phyloP scores from a whole-genome alignment of 2,797 vertebrate species.

The Kryptopterus vitreolus region DNA sequence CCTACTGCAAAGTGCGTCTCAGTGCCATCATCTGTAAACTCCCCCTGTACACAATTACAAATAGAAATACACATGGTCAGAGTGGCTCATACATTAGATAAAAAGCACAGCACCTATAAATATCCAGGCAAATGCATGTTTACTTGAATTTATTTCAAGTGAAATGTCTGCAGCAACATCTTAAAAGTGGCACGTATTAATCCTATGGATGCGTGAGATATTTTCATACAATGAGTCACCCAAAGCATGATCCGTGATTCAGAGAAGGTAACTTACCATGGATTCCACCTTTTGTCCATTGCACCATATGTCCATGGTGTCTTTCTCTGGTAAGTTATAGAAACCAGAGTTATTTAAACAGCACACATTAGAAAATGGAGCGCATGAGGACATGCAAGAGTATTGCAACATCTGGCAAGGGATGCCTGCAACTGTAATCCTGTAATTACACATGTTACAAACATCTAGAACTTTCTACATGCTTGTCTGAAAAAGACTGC shows the following conservation, averaged over 20 bases:
- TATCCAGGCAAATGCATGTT: neutral
- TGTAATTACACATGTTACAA: constrained; percentile 10
- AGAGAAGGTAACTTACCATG: constrained; percentile 70
- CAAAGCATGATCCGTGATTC: neutral
- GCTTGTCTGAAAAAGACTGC: constrained; percentile 8
- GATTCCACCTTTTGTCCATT: constrained; percentile 90
- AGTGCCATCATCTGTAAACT: constrained; percentile 93
- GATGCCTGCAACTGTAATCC: constrained; percentile 1
- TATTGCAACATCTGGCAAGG: neutral
- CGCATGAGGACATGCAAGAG: constrained; percentile 6
- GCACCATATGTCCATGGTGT: constrained; percentile 96
- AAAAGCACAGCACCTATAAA: constrained; percentile 1
- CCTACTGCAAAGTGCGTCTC: constrained; percentile 87
- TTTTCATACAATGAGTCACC: neutral
- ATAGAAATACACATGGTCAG: neutral
- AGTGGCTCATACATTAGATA: neutral
- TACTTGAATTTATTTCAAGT: neutral
- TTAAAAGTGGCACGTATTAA: neutral
- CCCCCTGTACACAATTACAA: constrained; percentile 73
- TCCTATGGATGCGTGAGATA: neutral
- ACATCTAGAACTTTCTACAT: neutral
- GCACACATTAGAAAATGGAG: neutral
- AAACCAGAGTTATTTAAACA: neutral
- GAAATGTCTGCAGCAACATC: neutral
- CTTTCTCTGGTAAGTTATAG: constrained; percentile 79